Evolutionary conservation across 2,797 vertebrate genomes (phyloP), one percentile per base, ranked within the genome.

Genomic region (Chiroxiphia lanceolata): DNA sequence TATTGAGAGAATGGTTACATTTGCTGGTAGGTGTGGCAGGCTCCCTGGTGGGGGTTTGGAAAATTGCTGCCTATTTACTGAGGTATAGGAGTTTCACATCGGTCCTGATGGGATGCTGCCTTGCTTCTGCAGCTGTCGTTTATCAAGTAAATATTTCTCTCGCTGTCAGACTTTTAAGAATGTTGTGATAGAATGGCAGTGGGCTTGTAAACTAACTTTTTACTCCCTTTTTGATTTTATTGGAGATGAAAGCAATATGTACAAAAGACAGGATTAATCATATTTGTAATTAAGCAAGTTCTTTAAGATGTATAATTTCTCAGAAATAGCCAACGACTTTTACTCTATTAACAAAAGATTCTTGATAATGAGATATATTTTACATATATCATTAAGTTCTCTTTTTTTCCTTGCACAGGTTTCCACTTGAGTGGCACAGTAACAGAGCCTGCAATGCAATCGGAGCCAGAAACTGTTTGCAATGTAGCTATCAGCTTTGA

Each of bases 401-500:
- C 15, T 89, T 64, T 74, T 89, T 77, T 86, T 86, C 91, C 34
- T 91, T 34, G 3, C 50, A 36, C 96, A 99, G 99, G 99, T 97
- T 99, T 99, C 97, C 99, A 99, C 94, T 98, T 99, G 96, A 99
- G 99, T 42, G 99, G 99, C 98, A 99, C 99, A 29, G 99, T 99
- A 94, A 99, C 98, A 26, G 99, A 99, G 95, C 99, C 99, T 71
- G 99, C 99, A 97, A 98, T 99, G 45, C 97, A 98, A 60, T 99
- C 99, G 11, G 98, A 99, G 94, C 99, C 99, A 50, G 99, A 99
- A 98, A 98, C 98, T 70, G 98, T 99, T 92, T 99, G 99, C 98
- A 99, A 98, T 93, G 99, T 99, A 97, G 99, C 99, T 97, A 99
- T 99, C 98, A 99, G 99, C 98, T 99, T 99, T 95, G 99, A 99